Percentiles rank a stretch among this genome's conserved stretches.
Evolutionary conservation across 1,140 invertebrate species (phyloP).

Genomic region (Philopotamus ludificatus): DNA sequence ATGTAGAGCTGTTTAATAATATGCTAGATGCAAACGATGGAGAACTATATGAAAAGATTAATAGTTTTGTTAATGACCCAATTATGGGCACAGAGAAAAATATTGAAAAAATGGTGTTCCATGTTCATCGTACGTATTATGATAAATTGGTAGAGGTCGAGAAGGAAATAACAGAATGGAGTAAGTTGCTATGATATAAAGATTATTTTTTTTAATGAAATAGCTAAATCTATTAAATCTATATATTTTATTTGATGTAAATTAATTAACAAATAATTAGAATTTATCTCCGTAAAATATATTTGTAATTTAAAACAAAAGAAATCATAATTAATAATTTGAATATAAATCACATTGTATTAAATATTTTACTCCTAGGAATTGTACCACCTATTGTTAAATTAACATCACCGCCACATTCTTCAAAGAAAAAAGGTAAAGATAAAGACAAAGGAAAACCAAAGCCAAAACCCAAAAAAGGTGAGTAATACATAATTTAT

Average conservation of each 20-base stretch:
- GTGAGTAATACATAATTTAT: not conserved
- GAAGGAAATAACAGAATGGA: slow-evolving; percentile 50
- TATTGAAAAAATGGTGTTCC: slow-evolving; percentile 46
- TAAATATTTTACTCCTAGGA: slow-evolving; percentile 25
- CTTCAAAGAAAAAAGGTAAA: slow-evolving; percentile 30
- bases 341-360: no score
- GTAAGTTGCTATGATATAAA: no score
- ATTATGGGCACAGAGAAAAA: slow-evolving; percentile 43
- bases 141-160: slow-evolving; percentile 53
- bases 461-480: slow-evolving; percentile 12
- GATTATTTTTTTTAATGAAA: no score
- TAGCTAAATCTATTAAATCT: no score
- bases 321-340: not conserved
- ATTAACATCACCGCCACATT: slow-evolving; percentile 17
- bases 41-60: slow-evolving; percentile 47
- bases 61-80: slow-evolving; percentile 48
- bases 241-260: no score
- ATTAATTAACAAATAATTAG: no score
- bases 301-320: not conserved
- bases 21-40: slow-evolving; percentile 49
- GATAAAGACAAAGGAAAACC: slow-evolving; percentile 31
- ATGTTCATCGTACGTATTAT: slow-evolving; percentile 51
- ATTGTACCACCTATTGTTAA: slow-evolving; percentile 34
- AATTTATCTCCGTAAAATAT: not conserved
- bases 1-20: slow-evolving; percentile 49